A percentile compares a stretch with the other conserved stretches of the same genome.
Conservation (phyloP, 2,797 vertebrate genomes). For the Neosilurus mollespiculum region DNA sequence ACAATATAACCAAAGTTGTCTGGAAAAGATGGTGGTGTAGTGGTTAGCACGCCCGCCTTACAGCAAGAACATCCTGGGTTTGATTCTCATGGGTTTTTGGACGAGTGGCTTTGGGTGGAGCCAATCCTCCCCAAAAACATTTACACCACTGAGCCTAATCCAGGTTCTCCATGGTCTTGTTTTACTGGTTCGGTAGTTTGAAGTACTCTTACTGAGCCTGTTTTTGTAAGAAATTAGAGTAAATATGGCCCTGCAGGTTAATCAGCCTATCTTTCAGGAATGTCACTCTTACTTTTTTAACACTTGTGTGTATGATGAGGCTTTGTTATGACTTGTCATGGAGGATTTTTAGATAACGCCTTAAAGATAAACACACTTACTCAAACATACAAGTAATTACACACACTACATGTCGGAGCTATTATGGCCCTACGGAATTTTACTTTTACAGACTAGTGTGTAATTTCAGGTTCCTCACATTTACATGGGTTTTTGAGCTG, state of each 20-base stretch:
- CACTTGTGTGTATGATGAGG: neutral
- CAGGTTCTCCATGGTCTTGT: neutral
- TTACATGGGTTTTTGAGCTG: too few relatives aligned
- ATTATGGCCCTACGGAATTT: neutral
- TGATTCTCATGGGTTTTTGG: too few relatives aligned
- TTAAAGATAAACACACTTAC: neutral
- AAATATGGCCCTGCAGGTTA: neutral
- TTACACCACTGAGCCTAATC: too few relatives aligned
- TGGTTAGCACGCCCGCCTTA: too few relatives aligned
- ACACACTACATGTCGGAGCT: neutral
- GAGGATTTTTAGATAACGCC: neutral
- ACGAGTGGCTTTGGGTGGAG: too few relatives aligned
- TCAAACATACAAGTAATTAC: neutral
- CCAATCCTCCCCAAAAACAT: too few relatives aligned
- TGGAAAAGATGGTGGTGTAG: too few relatives aligned
- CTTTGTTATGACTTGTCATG: neutral
- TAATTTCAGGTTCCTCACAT: too few relatives aligned
- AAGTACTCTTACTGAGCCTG: neutral
- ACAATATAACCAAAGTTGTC: too few relatives aligned
- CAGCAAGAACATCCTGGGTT: too few relatives aligned
- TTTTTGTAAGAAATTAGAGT: neutral
- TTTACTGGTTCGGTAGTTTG: neutral
- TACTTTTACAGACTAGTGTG: neutral
- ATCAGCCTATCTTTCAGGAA: neutral
- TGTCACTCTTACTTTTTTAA: neutral